Conservation (phyloP, 2,797 vertebrate species). For the Trachurus trachurus region DNA sequence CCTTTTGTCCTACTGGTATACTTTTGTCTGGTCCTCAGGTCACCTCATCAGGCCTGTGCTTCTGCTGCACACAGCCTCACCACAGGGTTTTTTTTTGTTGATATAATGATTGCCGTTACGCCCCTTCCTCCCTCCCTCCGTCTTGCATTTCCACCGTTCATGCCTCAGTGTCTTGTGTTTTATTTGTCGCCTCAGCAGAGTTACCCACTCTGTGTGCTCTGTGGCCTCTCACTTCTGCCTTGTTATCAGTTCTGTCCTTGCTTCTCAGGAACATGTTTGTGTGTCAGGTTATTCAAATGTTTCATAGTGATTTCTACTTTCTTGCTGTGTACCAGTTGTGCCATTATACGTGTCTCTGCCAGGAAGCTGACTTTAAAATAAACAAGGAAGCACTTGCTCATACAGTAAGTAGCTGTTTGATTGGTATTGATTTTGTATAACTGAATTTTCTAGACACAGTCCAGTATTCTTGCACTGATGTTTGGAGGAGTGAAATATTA, state of each 20-base stretch:
- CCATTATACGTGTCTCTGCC: background rate
- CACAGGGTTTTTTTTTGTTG: conserved; percentile 54
- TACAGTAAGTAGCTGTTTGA: background rate
- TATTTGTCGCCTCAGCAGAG: conserved; percentile 48
- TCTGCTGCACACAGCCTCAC: conserved; percentile 53
- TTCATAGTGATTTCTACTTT: background rate
- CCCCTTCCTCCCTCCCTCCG: conserved; percentile 34
- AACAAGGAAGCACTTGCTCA: background rate
- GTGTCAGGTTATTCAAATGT: background rate
- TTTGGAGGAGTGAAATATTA: background rate
- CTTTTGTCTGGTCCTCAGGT: conserved; percentile 51
- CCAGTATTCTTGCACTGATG: background rate
- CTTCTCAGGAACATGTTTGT: conserved; percentile 22
- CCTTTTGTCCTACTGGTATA: conserved; percentile 18
- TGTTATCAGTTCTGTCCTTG: conserved; percentile 8
- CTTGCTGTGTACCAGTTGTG: background rate
- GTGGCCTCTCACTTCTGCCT: conserved; percentile 17
- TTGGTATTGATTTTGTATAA: conserved; percentile 9
- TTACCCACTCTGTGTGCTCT: conserved; percentile 16
- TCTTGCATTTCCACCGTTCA: conserved; percentile 22
- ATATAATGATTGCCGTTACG: conserved; percentile 63
- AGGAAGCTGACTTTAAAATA: background rate
- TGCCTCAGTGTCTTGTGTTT: conserved; percentile 13
- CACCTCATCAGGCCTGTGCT: conserved; percentile 41
- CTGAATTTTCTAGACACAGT: background rate